phyloP scores from a whole-genome alignment of 2,113 vertebrate genomes.

The Halichoerus grypus region DNA sequence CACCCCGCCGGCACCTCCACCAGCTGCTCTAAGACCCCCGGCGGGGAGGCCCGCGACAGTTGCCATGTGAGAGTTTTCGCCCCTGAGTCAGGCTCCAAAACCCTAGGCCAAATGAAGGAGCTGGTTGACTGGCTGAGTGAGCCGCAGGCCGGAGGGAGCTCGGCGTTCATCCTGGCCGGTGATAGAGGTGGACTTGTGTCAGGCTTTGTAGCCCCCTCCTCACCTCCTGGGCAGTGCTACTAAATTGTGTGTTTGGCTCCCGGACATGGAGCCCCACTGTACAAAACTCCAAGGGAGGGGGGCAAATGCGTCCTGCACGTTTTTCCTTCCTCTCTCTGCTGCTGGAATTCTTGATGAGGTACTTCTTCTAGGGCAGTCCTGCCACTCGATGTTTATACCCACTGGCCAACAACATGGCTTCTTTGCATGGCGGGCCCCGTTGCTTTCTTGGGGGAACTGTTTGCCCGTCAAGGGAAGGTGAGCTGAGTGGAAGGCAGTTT shows the following conservation, averaged over 20 bases:
- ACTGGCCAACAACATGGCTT: background rate
- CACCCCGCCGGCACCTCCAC: background rate
- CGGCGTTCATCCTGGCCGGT: slow-evolving; percentile 72
- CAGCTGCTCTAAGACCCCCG: no score
- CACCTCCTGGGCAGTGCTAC: background rate
- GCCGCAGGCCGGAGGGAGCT: slow-evolving; percentile 60
- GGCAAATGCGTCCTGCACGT: background rate
- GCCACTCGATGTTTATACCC: background rate
- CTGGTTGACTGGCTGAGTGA: slow-evolving; percentile 58
- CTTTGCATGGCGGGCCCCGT: background rate
- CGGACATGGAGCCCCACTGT: background rate
- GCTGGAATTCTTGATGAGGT: slow-evolving; percentile 51
- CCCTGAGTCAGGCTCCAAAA: slow-evolving; percentile 74
- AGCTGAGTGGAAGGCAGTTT: background rate
- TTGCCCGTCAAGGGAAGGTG: background rate
- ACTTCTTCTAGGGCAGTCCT: slow-evolving; percentile 1
- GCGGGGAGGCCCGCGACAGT: background rate
- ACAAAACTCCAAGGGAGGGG: background rate
- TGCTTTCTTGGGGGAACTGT: background rate
- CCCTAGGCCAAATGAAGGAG: slow-evolving; percentile 53
- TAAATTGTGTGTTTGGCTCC: slow-evolving; percentile 64
- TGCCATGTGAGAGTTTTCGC: slow-evolving; percentile 67
- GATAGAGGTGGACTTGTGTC: background rate
- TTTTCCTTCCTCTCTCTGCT: background rate
- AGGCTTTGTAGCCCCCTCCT: slow-evolving; percentile 36